Base-by-base conservation (phyloP, 2,113 vertebrate genomes). In the Misgurnus mizolepis region DNA sequence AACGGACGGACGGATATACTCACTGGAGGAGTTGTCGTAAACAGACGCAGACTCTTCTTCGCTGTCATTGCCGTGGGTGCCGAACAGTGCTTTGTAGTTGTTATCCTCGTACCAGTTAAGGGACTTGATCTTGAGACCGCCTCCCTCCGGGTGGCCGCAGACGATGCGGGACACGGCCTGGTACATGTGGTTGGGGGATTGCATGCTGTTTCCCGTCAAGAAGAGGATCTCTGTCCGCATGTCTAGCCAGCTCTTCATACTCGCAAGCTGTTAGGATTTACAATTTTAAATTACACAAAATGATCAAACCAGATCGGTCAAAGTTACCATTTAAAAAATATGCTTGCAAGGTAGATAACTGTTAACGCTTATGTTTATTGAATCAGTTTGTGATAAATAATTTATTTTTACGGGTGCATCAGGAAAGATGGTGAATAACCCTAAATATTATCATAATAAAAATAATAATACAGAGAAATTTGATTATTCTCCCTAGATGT, bases 61-160 rank as follows among this genome's bases (percentile, higher is more conserved):
- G 3, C 92, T 88, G 0, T 93, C 89, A n/a, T 93, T 94, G 85
- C 95, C 95, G 1, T 98, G 89, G 88, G 89, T 91, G 67, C 93
- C 93, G 11, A 99, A 98, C 6, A 99, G 86, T 1, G 96, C 96
- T 88, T 99, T 98, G 92, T 98, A 99, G 91, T 99, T 99, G 85
- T 96, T 95, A 89, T 99, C 98, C 83, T 99, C 98, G 0, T 98
- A 98, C 97, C 97, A 99, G 90, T 99, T 99, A 78, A 99, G 95
- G 14, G 98, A 99, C 86, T 99, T 98, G 87, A 99, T 98, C 92
- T 98, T 98, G 65, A 98, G 93, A 0, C 97, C 97, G 8, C 98
- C 98, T 0, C 96, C 96, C 83, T 99, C 97, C 0, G 98, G 98
- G 64, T 99, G 96, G 3, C 98, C 98, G 0, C 98, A 99, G 55